Evolutionary conservation across 2,797 vertebrate species (phyloP), one percentile per base, ranked within the genome.

Genomic region (Orientallactaga sibirica): DNA sequence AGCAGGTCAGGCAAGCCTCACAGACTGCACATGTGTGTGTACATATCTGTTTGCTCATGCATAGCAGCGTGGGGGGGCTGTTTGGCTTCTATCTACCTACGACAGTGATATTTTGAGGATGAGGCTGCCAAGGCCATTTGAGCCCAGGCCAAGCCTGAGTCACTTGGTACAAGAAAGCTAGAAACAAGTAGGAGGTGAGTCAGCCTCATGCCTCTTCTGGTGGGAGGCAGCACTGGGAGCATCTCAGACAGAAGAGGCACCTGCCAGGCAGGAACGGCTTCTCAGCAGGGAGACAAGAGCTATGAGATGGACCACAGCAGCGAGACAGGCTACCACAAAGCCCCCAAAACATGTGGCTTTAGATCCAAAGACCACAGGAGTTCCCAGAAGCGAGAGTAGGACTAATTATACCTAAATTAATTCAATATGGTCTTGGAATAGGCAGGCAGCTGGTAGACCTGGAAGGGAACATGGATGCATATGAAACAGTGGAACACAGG

Each of bases 1-100:
- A 94, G 61, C 37, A 68, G 19, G 25, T 2, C 48, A 52, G 77
- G 29, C 0, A 0, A 0, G 24, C 55, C 22, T 18, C 0, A 6
- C 5, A 81, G 41, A 62, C 0, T 0, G 29, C 18, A 25, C 5
- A 14, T 1, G 1, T 67, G 4, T 58, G 2, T 43, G 2, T 70
- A 29, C 66, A 8, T n/a, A 1, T 66, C 1, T 55, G n/a, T 9
- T 1, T 20, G 61, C 18, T n/a, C 10, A 15, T n/a, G 14, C 24
- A 41, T 29, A 3, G 29, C 24, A 27, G 25, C 48, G 33, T 43
- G 41, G 27, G 18, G 15, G 3, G 62, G 20, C 52, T 37, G 7
- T 7, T 33, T n/a, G 62, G 3, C 62, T 74, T 78, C 85, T 14
- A 18, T 48, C 55, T 7, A 18, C 6, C n/a, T 43, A 16, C 8